Conservation (phyloP, 2,888 invertebrate species). For the Apamea epomidion region DNA sequence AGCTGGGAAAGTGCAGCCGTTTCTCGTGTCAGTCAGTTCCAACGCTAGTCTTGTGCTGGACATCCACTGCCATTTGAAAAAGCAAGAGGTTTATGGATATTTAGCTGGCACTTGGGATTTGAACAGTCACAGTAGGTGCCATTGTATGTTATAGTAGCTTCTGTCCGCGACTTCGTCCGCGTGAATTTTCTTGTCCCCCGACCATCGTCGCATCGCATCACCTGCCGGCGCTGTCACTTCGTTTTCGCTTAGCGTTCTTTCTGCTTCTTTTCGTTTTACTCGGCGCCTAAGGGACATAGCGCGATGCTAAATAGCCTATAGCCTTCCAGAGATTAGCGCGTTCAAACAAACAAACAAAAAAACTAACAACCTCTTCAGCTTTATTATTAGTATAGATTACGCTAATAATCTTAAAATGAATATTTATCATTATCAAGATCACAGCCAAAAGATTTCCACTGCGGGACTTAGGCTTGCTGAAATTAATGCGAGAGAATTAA, state of each 20-base stretch:
- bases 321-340: no score
- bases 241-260: background rate
- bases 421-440: background rate
- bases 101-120: conserved; percentile 98
- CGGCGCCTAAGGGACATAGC: no score
- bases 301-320: no score
- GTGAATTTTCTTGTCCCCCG: no score
- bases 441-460: background rate
- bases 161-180: no score
- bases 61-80: conserved; percentile 98
- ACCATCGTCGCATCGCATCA: no score
- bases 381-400: no score
- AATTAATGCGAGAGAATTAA: background rate
- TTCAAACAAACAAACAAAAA: no score
- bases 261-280: no score
- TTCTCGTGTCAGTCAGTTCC: conserved; percentile 96
- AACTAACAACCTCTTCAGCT: no score
- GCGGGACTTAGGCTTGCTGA: no score
- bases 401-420: background rate
- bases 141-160: background rate
- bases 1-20: conserved; percentile 97
- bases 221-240: no score
- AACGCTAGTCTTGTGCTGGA: conserved; percentile 97
- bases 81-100: conserved; percentile 98
- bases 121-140: conserved; percentile 96